Conservation (phyloP, 2,797 vertebrate species). For the Atherinosoma microstoma region DNA sequence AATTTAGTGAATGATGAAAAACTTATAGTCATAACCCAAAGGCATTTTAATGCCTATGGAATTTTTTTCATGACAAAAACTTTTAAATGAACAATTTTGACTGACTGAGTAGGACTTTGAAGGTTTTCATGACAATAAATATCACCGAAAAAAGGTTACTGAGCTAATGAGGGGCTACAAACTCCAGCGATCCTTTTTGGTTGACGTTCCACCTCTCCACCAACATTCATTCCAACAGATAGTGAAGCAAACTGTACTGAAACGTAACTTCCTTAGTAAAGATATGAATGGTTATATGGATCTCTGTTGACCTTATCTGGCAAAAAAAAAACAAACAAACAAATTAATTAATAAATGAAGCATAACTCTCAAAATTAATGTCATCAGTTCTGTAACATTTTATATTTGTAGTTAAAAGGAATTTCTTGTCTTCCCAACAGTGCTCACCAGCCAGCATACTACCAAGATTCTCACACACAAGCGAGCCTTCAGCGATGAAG, state of each 20-base stretch:
- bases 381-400: background rate
- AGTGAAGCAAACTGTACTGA: background rate
- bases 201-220: background rate
- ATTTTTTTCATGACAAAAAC: too few species aligned
- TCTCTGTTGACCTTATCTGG: background rate
- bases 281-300: background rate
- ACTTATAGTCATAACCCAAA: too few species aligned
- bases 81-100: too few species aligned
- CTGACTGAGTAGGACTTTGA: too few species aligned
- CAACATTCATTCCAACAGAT: background rate
- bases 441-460: slow-evolving; percentile 82
- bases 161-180: background rate
- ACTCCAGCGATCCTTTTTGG: background rate
- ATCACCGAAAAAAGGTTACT: background rate
- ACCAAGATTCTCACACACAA: slow-evolving; percentile 90
- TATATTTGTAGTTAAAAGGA: background rate
- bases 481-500: slow-evolving; percentile 92
- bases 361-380: background rate
- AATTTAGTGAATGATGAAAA: too few species aligned
- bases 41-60: too few species aligned
- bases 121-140: background rate
- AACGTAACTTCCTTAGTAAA: background rate
- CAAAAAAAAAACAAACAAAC: background rate
- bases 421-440: slow-evolving; percentile 64
- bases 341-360: background rate